phyloP scores from a whole-genome alignment of 1,140 invertebrate genomes.

The Mactra quadrangularis region DNA sequence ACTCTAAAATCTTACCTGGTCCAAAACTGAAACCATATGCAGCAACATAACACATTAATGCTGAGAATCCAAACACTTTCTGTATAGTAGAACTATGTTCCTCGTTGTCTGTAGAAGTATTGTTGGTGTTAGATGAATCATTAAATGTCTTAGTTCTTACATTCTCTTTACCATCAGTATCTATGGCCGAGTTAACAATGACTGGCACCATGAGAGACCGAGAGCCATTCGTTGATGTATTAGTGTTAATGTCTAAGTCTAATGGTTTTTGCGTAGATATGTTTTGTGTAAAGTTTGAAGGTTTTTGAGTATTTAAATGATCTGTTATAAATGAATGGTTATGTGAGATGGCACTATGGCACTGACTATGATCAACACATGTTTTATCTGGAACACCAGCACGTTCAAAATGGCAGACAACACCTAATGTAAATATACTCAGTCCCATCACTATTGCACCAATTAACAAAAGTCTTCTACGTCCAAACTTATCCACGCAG shows the following conservation, averaged over 20 bases:
- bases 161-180: not conserved
- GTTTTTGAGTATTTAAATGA: not conserved
- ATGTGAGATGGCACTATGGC: not conserved
- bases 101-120: constrained; percentile 3
- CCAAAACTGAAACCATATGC: constrained; percentile 77
- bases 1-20: constrained; percentile 64
- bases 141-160: not conserved
- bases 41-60: constrained; percentile 73
- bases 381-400: not conserved
- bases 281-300: not conserved
- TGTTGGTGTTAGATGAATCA: not conserved
- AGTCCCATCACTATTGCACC: constrained; percentile 71
- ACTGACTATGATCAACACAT: constrained; percentile 48
- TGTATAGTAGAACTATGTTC: constrained; percentile 53
- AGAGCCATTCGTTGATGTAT: not conserved
- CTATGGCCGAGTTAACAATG: no score
- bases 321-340: constrained; percentile 9
- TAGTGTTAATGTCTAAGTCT: not conserved
- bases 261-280: no score
- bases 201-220: not conserved
- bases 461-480: constrained; percentile 70
- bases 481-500: constrained; percentile 76
- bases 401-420: constrained; percentile 66
- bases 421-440: constrained; percentile 65
- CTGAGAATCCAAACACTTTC: constrained; percentile 63